These are phyloP conservation scores for Lordiphosa fenestrarum DNA, from an alignment of 2,888 invertebrate species.

Conservation along the genomic window DNA sequence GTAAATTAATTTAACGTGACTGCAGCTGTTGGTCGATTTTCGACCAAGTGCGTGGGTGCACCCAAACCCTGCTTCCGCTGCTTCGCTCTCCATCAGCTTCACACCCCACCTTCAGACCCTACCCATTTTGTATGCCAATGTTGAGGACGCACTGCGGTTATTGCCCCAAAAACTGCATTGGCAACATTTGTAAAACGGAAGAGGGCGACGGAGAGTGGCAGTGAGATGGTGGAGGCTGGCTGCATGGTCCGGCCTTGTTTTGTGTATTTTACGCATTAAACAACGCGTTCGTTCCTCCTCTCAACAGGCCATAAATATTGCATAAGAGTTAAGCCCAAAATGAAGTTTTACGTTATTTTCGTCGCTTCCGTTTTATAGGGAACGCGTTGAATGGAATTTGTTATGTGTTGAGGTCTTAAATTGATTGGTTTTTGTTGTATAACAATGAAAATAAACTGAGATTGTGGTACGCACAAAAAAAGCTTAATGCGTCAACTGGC, in stretches of 20 bases:
- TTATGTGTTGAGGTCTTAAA: slow-evolving; percentile 18
- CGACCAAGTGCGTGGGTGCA: slow-evolving; percentile 50
- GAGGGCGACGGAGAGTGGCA: not conserved
- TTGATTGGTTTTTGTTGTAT: slow-evolving; percentile 5
- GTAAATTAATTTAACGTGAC: slow-evolving; percentile 76
- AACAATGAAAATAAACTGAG: no score
- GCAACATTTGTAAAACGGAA: slow-evolving; percentile 22
- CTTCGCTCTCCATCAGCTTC: not conserved
- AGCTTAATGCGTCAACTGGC: no score
- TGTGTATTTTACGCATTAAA: slow-evolving; percentile 70
- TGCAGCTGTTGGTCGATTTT: slow-evolving; percentile 69
- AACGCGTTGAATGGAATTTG: slow-evolving; percentile 16
- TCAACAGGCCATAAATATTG: slow-evolving; percentile 50
- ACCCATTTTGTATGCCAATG: slow-evolving; percentile 41
- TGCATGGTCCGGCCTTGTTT: slow-evolving; percentile 14
- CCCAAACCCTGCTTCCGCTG: not conserved
- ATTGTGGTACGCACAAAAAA: no score
- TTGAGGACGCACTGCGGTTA: slow-evolving; percentile 65
- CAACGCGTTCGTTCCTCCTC: slow-evolving; percentile 22
- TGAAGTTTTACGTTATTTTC: slow-evolving; percentile 34
- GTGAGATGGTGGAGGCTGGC: not conserved
- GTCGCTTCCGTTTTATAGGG: slow-evolving; percentile 12
- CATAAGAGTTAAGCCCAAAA: slow-evolving; percentile 39
- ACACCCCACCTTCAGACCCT: slow-evolving; percentile 5
- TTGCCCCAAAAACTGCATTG: slow-evolving; percentile 58